Conservation (phyloP, 2,888 invertebrate genomes). For the Pheosia tremula region DNA sequence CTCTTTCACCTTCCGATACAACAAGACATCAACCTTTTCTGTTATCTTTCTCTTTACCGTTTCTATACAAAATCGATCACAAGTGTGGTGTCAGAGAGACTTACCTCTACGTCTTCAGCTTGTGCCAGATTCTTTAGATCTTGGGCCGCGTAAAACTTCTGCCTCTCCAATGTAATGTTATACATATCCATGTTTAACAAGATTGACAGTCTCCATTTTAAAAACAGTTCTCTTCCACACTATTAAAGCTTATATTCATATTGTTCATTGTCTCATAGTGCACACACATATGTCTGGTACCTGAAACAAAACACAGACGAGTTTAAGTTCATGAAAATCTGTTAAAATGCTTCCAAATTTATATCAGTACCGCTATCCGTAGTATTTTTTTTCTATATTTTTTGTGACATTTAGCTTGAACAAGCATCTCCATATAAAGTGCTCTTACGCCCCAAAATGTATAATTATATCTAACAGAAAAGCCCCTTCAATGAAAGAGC, state of each 20-base stretch:
- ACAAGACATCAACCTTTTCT: too few relatives aligned
- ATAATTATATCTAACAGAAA: too few relatives aligned
- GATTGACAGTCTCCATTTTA: constrained; percentile 21
- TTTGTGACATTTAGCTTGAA: too few relatives aligned
- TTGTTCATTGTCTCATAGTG: not conserved
- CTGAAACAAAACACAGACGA: constrained; percentile 1
- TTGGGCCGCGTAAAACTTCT: constrained; percentile 62
- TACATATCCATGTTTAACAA: constrained; percentile 59
- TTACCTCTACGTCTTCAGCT: constrained; percentile 64
- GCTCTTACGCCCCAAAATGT: too few relatives aligned
- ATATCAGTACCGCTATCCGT: too few relatives aligned
- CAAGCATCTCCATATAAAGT: too few relatives aligned
- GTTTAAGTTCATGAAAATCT: not conserved
- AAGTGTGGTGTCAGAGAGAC: constrained; percentile 13
- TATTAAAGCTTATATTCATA: not conserved
- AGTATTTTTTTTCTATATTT: too few relatives aligned
- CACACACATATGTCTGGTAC: not conserved
- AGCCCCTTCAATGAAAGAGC: too few relatives aligned
- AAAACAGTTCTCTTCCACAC: not conserved
- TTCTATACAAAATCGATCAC: not conserved
- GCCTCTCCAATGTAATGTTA: constrained; percentile 60
- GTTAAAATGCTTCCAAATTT: not conserved
- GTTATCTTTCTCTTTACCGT: too few relatives aligned
- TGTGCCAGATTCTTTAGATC: constrained; percentile 54
- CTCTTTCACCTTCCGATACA: too few relatives aligned